phyloP scores from a whole-genome alignment of 2,888 invertebrate species.

The Temnothorax unifasciatus region DNA sequence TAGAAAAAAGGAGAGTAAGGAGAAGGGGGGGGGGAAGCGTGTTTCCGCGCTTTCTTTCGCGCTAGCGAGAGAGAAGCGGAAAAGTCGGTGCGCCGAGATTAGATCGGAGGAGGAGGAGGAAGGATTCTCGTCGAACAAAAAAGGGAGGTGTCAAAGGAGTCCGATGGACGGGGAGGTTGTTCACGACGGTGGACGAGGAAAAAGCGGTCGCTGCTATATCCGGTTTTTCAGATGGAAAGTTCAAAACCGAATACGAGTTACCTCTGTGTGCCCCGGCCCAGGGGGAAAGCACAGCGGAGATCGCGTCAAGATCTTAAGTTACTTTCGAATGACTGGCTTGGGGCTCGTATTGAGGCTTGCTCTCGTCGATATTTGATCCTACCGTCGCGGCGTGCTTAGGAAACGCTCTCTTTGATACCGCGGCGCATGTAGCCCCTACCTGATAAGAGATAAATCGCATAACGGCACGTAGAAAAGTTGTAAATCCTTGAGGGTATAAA shows the following conservation, averaged over 20 bases:
- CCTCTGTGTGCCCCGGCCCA: slow-evolving; percentile 40
- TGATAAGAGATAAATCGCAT: slow-evolving; percentile 52
- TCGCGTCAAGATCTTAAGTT: slow-evolving; percentile 77
- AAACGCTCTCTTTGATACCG: slow-evolving; percentile 46
- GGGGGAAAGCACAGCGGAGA: slow-evolving; percentile 43
- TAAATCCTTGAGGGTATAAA: slow-evolving; percentile 20
- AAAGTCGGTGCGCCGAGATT: slow-evolving; percentile 40
- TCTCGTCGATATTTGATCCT: slow-evolving; percentile 71
- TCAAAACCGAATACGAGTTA: slow-evolving; percentile 54
- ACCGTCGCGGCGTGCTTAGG: slow-evolving; percentile 47
- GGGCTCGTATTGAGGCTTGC: slow-evolving; percentile 73
- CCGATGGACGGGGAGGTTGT: slow-evolving; percentile 30
- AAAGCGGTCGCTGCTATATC: slow-evolving; percentile 60
- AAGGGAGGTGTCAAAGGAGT: slow-evolving; percentile 50
- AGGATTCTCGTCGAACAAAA: slow-evolving; percentile 31
- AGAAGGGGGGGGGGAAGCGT: not conserved
- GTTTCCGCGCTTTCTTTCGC: slow-evolving; percentile 21
- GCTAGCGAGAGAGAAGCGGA: slow-evolving; percentile 11
- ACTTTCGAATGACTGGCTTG: slow-evolving; percentile 78
- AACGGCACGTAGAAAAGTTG: slow-evolving; percentile 23
- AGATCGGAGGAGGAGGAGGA: slow-evolving; percentile 5
- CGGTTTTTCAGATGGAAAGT: slow-evolving; percentile 74
- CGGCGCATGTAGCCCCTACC: not conserved
- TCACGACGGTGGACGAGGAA: slow-evolving; percentile 36
- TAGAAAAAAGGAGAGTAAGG: not conserved